Evolutionary conservation across 2,113 vertebrate species (phyloP).

Genomic region (Atrichornis clamosus): DNA sequence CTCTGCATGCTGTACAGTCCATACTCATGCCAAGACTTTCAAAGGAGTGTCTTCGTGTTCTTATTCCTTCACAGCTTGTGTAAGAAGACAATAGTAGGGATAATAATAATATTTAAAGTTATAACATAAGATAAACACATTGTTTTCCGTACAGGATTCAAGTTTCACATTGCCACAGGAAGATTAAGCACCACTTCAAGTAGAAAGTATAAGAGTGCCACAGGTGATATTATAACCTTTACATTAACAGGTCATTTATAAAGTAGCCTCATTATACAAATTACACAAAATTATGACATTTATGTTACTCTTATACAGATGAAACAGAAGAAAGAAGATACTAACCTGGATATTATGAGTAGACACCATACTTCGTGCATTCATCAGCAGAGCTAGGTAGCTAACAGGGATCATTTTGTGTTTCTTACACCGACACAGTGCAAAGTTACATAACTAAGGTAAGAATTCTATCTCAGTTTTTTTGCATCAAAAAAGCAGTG

Average conservation of each 20-base stretch:
- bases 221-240: background rate
- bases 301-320: background rate
- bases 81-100: background rate
- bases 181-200: background rate
- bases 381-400: background rate
- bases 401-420: background rate
- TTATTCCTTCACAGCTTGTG: background rate
- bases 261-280: background rate
- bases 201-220: background rate
- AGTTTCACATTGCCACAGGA: background rate
- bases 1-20: background rate
- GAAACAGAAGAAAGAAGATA: background rate
- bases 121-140: background rate
- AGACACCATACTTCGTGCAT: background rate
- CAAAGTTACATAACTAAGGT: background rate
- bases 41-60: background rate
- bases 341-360: background rate
- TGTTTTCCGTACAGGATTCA: background rate
- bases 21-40: background rate
- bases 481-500: background rate
- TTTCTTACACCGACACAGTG: background rate
- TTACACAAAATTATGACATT: background rate
- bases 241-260: background rate
- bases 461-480: background rate
- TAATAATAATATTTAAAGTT: background rate